Conservation (phyloP, 2,888 invertebrate genomes). For the Eristalinus aeneus region DNA sequence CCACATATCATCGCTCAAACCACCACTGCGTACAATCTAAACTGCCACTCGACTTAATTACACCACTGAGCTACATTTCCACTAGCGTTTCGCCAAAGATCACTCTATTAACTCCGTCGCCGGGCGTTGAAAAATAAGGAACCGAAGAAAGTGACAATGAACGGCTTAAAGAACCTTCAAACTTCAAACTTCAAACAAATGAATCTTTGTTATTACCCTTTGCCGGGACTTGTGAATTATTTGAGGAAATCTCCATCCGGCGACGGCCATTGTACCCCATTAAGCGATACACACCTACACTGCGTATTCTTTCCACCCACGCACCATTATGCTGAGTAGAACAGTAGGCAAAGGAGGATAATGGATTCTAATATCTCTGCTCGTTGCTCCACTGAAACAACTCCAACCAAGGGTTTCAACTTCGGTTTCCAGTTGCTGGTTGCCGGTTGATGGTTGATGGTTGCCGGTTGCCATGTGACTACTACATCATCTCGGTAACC, state of each 20-base stretch:
- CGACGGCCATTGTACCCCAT: slow-evolving; percentile 43
- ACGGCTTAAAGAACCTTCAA: slow-evolving; percentile 2
- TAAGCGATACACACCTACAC: slow-evolving; percentile 55
- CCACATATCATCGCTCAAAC: background rate
- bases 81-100: background rate
- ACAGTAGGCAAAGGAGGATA: slow-evolving; percentile 64
- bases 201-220: slow-evolving; percentile 14
- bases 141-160: background rate
- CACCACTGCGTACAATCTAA: background rate
- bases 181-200: slow-evolving; percentile 13
- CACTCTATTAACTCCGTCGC: background rate
- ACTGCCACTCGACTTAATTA: background rate
- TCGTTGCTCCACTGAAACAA: slow-evolving; percentile 12
- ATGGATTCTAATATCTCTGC: slow-evolving; percentile 58
- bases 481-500: background rate
- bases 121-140: background rate
- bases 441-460: too few relatives aligned
- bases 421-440: background rate
- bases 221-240: slow-evolving; percentile 32
- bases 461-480: background rate
- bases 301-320: slow-evolving; percentile 20
- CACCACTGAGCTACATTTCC: background rate
- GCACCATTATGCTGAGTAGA: slow-evolving; percentile 37
- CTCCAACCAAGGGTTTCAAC: slow-evolving; percentile 3
- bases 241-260: slow-evolving; percentile 50